These are phyloP conservation scores for mouse (Mus musculus) DNA, from an alignment of 2,113 vertebrate species.

Conservation along the genomic window GRCm39 chr13:106686001-106686500, in stretches of 20 bases:
- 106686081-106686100: slow-evolving; percentile 36
- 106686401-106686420: not conserved
- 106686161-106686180: not conserved
- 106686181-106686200: not conserved
- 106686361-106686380: rapidly evolving
- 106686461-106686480: rapidly evolving
- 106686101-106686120: not conserved
- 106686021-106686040: not conserved
- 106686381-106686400: not conserved
- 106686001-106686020: not conserved
- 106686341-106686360: not conserved
- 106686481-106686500: not conserved
- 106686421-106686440: not conserved
- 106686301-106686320: not conserved
- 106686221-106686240: not conserved
- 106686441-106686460: not conserved
- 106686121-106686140: not conserved
- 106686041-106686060: not conserved
- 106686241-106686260: slow-evolving; percentile 29
- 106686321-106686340: not conserved
- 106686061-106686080: slow-evolving; percentile 10
- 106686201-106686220: not conserved
- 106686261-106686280: not conserved
- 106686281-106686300: not conserved
- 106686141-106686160: not conserved